Percentiles rank a stretch among this genome's conserved stretches.
These are phyloP conservation scores for Orestias chungarensis DNA, from an alignment of 2,797 vertebrate species.

Conservation along the genomic window DNA sequence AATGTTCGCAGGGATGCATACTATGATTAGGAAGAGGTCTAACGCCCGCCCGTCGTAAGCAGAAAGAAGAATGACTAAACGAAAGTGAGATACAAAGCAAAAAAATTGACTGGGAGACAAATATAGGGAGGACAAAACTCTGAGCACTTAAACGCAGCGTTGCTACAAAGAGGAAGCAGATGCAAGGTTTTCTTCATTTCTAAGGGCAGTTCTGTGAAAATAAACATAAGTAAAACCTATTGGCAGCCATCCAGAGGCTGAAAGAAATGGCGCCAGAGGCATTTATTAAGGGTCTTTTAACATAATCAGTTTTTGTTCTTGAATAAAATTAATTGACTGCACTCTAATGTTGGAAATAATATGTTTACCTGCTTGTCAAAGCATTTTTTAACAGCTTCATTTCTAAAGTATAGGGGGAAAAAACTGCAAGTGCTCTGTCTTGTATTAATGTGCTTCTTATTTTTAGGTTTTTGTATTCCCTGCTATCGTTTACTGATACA, in stretches of 20 bases:
- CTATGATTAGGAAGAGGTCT: conserved; percentile 23
- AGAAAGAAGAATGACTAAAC: conserved; percentile 1
- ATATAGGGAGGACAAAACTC: conserved; percentile 15
- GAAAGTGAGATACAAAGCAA: conserved; percentile 15
- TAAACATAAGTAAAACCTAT: conserved; percentile 50
- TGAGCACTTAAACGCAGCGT: conserved; percentile 25
- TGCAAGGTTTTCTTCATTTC: conserved; percentile 47
- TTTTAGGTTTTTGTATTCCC: conserved; percentile 42
- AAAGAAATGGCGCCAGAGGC: conserved; percentile 34
- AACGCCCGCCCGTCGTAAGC: conserved; percentile 13
- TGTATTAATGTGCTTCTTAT: conserved; percentile 37
- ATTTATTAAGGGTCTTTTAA: conserved; percentile 25
- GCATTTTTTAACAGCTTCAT: neutral
- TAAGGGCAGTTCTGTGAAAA: conserved; percentile 48
- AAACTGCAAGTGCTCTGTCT: neutral
- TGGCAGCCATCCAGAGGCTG: conserved; percentile 51
- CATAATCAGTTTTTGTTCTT: conserved; percentile 11
- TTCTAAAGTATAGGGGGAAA: conserved; percentile 5
- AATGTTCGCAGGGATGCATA: conserved; percentile 17
- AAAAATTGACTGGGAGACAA: conserved; percentile 6
- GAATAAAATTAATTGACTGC: conserved; percentile 11
- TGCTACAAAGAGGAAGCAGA: conserved; percentile 46
- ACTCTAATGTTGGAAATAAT: conserved; percentile 1
- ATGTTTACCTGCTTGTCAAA: conserved; percentile 13
- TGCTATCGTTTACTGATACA: conserved; percentile 54